phyloP scores from a whole-genome alignment of 2,888 invertebrate genomes.

The Megamerina dolium region DNA sequence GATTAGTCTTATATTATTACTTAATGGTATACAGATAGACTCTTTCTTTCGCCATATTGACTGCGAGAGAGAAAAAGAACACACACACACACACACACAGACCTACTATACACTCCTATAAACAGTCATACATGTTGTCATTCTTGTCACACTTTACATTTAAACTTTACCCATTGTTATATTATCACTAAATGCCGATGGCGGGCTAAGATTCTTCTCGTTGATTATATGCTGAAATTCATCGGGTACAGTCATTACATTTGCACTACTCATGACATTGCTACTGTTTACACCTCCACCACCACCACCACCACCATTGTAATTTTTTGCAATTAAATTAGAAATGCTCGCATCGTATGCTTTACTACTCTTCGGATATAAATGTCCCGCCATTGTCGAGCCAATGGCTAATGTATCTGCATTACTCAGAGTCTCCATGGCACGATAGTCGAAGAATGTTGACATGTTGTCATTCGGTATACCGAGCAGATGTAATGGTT shows the following conservation, averaged over 20 bases:
- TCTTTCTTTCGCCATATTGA: too few relatives aligned
- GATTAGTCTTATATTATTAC: too few relatives aligned
- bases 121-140: too few relatives aligned
- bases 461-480: slow-evolving; percentile 31
- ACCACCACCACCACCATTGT: slow-evolving; percentile 1
- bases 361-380: slow-evolving; percentile 24
- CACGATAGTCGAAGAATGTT: slow-evolving; percentile 36
- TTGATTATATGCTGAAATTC: slow-evolving; percentile 34
- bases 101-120: too few relatives aligned
- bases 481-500: slow-evolving; percentile 36
- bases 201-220: slow-evolving; percentile 43
- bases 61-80: too few relatives aligned
- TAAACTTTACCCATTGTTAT: slow-evolving; percentile 22
- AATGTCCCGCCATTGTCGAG: slow-evolving; percentile 32
- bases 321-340: slow-evolving; percentile 19
- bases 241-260: slow-evolving; percentile 19
- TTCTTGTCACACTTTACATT: slow-evolving; percentile 3
- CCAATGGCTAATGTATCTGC: slow-evolving; percentile 42
- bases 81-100: too few relatives aligned
- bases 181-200: slow-evolving; percentile 51
- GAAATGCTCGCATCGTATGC: slow-evolving; percentile 21
- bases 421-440: slow-evolving; percentile 41
- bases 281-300: too few relatives aligned
- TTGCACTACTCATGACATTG: too few relatives aligned
- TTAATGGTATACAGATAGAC: too few relatives aligned